These are phyloP conservation scores for Euphonia xanthogaster DNA, from an alignment of 2,797 vertebrate species.

Conservation along the genomic window DNA sequence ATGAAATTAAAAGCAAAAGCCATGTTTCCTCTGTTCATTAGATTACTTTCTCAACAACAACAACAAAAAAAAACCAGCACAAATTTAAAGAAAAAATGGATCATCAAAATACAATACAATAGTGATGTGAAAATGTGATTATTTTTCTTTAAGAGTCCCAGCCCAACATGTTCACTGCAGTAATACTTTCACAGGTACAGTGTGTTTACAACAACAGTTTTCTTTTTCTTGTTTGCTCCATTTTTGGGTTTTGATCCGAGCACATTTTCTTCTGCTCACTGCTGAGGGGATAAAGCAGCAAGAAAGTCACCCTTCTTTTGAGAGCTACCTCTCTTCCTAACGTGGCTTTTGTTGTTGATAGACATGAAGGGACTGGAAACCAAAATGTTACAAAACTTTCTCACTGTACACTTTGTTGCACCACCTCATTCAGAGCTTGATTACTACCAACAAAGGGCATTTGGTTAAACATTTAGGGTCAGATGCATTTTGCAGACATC, in stretches of 20 bases:
- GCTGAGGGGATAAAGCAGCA: not conserved
- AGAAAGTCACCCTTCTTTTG: not conserved
- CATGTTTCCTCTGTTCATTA: not conserved
- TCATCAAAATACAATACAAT: not conserved
- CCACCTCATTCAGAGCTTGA: not conserved
- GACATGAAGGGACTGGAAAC: not conserved
- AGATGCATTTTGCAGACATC: not conserved
- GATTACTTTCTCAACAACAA: not conserved
- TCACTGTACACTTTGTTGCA: not conserved
- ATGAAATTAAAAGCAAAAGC: not conserved
- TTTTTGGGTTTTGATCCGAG: not conserved
- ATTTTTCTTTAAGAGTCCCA: not conserved
- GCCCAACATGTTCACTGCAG: not conserved
- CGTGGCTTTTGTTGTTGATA: not conserved
- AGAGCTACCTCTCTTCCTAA: not conserved
- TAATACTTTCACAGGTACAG: not conserved
- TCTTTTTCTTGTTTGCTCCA: not conserved
- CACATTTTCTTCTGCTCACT: not conserved
- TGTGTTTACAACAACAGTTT: not conserved
- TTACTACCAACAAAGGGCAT: not conserved
- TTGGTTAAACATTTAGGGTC: not conserved
- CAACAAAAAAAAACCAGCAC: rapidly evolving
- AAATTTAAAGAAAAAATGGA: not conserved
- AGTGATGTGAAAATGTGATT: not conserved
- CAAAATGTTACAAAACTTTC: not conserved